Conservation (phyloP, 2,888 invertebrate genomes). For the Aphodius granarius region DNA sequence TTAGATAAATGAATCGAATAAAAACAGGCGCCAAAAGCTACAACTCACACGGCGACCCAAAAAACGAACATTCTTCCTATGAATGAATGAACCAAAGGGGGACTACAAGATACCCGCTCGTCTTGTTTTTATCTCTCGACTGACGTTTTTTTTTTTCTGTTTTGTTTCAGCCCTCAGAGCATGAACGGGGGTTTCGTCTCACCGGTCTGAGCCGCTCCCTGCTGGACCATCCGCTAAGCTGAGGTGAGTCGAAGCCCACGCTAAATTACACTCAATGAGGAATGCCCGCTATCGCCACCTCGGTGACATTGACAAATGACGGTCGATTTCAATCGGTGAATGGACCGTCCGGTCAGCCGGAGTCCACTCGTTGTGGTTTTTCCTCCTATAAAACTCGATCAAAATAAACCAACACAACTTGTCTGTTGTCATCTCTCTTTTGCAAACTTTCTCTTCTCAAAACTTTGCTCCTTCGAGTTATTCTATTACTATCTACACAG, state of each 20-base stretch:
- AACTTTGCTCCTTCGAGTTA: neutral
- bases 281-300: conserved; percentile 56
- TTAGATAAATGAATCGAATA: conserved; percentile 4
- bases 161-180: conserved; percentile 70
- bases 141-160: conserved; percentile 45
- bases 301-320: conserved; percentile 78
- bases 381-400: neutral
- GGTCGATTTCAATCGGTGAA: conserved; percentile 73
- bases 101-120: conserved; percentile 10
- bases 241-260: conserved; percentile 44
- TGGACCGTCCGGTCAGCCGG: conserved; percentile 55
- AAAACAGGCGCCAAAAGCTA: conserved; percentile 10
- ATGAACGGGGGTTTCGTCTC: conserved; percentile 75
- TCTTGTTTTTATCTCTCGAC: neutral
- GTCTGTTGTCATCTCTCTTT: neutral
- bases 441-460: conserved; percentile 4
- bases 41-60: conserved; percentile 4
- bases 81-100: conserved; percentile 9
- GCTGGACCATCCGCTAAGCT: conserved; percentile 46
- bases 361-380: neutral
- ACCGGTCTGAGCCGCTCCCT: conserved; percentile 67
- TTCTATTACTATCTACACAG: neutral
- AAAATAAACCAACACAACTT: neutral
- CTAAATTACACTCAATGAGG: conserved; percentile 49
- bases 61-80: neutral